phyloP scores from a whole-genome alignment of 2,113 vertebrate genomes.

The Pycnonotus jocosus region DNA sequence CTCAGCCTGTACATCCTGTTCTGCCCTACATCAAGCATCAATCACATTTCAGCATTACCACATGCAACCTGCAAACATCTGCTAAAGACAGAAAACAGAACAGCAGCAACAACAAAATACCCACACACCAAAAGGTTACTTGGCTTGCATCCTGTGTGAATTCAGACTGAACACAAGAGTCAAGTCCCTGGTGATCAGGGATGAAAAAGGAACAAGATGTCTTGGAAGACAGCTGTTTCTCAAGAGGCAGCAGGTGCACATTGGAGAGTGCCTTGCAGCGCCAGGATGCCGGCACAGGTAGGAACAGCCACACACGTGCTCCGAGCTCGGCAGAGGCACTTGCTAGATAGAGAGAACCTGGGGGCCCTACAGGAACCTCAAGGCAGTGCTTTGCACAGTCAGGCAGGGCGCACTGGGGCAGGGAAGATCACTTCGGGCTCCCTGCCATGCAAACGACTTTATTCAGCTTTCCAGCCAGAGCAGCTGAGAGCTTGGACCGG shows the following conservation, averaged over 20 bases:
- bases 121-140: background rate
- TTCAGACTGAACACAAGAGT: background rate
- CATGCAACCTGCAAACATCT: background rate
- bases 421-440: background rate
- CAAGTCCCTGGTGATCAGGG: background rate
- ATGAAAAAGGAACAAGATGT: background rate
- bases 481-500: background rate
- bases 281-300: background rate
- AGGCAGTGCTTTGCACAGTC: background rate
- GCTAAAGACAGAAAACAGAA: background rate
- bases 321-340: rapidly evolving
- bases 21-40: background rate
- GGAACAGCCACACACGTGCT: rapidly evolving
- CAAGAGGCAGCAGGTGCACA: background rate
- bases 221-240: background rate
- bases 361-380: background rate
- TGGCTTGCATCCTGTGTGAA: background rate
- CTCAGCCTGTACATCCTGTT: background rate
- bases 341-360: background rate
- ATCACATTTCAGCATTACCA: background rate
- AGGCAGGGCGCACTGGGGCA: background rate
- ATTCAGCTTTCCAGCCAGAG: background rate
- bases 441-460: background rate
- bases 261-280: background rate
- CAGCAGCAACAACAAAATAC: background rate